Conservation (phyloP, 1,140 invertebrate species). For the Hylaeus volcanicus region DNA sequence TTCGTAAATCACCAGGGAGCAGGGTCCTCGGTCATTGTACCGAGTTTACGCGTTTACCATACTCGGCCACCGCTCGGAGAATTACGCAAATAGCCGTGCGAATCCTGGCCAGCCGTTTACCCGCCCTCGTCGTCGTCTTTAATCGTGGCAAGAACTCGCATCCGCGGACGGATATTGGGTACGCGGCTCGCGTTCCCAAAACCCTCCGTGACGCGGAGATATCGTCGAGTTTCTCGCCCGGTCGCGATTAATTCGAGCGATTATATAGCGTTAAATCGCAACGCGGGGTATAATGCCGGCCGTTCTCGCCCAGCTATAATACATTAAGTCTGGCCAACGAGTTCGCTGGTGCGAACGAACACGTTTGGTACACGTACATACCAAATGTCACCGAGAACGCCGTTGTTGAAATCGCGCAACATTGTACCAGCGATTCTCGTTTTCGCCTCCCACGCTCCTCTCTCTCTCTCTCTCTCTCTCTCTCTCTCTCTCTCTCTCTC, state of each 20-base stretch:
- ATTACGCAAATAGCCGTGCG: constrained; percentile 32
- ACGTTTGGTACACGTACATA: constrained; percentile 61
- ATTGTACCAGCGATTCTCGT: constrained; percentile 58
- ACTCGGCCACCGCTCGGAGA: constrained; percentile 26
- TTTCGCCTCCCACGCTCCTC: not conserved
- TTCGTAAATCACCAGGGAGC: constrained; percentile 63
- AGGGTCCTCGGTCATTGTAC: constrained; percentile 58
- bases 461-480: not conserved
- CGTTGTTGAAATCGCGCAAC: constrained; percentile 62
- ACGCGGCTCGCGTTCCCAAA: not conserved
- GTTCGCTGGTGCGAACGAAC: constrained; percentile 54
- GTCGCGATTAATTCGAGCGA: constrained; percentile 42
- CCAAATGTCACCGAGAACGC: constrained; percentile 65
- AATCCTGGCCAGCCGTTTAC: constrained; percentile 31
- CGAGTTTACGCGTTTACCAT: constrained; percentile 59
- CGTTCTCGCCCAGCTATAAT: constrained; percentile 28
- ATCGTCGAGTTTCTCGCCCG: constrained; percentile 14
- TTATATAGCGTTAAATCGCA: constrained; percentile 43
- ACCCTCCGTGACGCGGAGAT: constrained; percentile 14
- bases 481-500: not conserved
- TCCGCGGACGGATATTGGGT: constrained; percentile 3
- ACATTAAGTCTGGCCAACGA: constrained; percentile 45
- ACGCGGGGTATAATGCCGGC: constrained; percentile 28
- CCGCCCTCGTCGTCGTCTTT: constrained; percentile 31
- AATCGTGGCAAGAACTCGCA: constrained; percentile 55